Base-by-base conservation (phyloP, 2,113 vertebrate species). In the Brachyhypopomus occidentalis region DNA sequence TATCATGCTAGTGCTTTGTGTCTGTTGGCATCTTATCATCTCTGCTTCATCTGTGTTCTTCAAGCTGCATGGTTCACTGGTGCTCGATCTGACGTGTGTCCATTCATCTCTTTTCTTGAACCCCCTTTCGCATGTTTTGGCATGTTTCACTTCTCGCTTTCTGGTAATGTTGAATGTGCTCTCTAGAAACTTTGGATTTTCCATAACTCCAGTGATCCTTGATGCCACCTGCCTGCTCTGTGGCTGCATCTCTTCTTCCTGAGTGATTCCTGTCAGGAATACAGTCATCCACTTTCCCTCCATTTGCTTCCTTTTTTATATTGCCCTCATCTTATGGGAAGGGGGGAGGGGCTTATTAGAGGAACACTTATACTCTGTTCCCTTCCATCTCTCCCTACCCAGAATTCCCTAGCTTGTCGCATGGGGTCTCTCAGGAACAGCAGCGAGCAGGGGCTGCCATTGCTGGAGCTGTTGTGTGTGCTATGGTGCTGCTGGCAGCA, bases 391-490 rank as follows among this genome's bases (percentile, higher is more conserved):
- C 91, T 94, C 94, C 84, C 93, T 92, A 90, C 93, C 94, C 94
- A 96, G 95, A 96, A 87, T 95, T 95, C 89, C 94, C 94, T 94
- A 93, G 92, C 90, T 94, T 91, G 88, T 93, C 93, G 60, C 90
- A 89, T 20, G 92, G 87, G 91, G 90, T 90, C 85, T 90, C 90
- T 34, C 59, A 45, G 71, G 79, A 83, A 88, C 92, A 20, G 91
- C 87, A 85, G 88, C 92, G 86, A 90, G 89, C 52, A 84, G 87
- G 88, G 0, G 90, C 92, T 84, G 91, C 95, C 90, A 94, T 96
- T 84, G 95, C 94, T 88, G 94, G 94, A 82, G 91, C 94, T 82
- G 95, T 92, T 77, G 94, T 94, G 78, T 94, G 94, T 72, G 87
- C 92, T 85, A 89, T 92, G 76, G 92, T 96, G 89, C 91, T 96